These are phyloP conservation scores for Spatulosminthurus flaviceps DNA, from an alignment of 2,888 invertebrate genomes.

Conservation along the genomic window DNA sequence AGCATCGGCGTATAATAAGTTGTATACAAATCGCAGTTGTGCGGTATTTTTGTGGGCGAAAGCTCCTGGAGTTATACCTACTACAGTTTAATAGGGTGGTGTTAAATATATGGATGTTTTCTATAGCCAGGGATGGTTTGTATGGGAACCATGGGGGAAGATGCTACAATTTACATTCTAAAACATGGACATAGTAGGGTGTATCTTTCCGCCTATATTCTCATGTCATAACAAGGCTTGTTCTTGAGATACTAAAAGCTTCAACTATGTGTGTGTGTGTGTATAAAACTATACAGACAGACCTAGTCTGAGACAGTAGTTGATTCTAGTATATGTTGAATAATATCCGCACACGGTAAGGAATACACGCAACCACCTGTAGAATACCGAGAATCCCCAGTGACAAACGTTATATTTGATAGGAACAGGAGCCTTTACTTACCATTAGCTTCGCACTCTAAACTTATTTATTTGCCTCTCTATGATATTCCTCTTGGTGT, in stretches of 20 bases:
- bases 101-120: slow-evolving; percentile 14
- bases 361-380: slow-evolving; percentile 20
- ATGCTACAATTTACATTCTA: slow-evolving; percentile 22
- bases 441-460: slow-evolving; percentile 5
- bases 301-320: not conserved
- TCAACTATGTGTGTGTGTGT: too few relatives aligned
- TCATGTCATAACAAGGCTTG: slow-evolving; percentile 27
- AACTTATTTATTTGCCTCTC: slow-evolving; percentile 5
- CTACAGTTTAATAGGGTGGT: slow-evolving; percentile 7
- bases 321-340: too few relatives aligned
- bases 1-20: too few relatives aligned
- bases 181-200: slow-evolving; percentile 16
- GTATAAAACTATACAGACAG: too few relatives aligned
- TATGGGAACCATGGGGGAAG: not conserved
- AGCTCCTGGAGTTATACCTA: too few relatives aligned
- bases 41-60: too few relatives aligned
- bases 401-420: not conserved
- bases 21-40: too few relatives aligned
- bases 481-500: not conserved
- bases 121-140: too few relatives aligned
- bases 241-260: not conserved
- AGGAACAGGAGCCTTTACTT: slow-evolving; percentile 16
- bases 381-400: not conserved
- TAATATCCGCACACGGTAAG: not conserved
- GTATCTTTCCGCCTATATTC: slow-evolving; percentile 32